Evolutionary conservation across 2,113 vertebrate species (phyloP).

Genomic region (Tachycineta bicolor): DNA sequence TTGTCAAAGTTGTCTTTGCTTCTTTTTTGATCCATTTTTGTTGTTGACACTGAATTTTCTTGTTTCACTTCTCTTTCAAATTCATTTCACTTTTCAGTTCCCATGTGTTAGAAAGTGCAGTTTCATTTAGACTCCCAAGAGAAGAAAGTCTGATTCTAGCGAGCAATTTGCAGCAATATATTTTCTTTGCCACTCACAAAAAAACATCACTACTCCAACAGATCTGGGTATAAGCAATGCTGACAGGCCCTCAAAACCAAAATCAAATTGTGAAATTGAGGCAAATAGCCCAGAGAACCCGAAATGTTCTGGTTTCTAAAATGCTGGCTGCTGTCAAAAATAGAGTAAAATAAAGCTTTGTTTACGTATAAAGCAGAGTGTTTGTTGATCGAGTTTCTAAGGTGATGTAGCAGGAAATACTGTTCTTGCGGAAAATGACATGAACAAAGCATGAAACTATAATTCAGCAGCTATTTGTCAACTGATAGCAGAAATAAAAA

Average conservation of each 20-base stretch:
- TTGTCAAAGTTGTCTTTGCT: not conserved
- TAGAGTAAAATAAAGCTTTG: conserved; percentile 52
- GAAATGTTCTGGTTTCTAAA: conserved; percentile 9
- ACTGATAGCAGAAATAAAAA: not conserved
- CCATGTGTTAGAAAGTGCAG: not conserved
- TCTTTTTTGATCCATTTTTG: not conserved
- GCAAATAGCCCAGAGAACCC: conserved; percentile 30
- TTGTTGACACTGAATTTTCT: not conserved
- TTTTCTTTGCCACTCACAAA: not conserved
- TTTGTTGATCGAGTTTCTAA: conserved; percentile 68
- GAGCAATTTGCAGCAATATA: conserved; percentile 9
- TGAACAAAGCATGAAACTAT: conserved; percentile 18
- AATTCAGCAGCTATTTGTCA: conserved; percentile 42
- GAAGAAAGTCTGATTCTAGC: conserved; percentile 7
- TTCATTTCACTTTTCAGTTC: conserved; percentile 16
- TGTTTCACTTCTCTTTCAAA: conserved; percentile 36
- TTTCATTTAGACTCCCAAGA: not conserved
- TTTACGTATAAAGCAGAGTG: conserved; percentile 8
- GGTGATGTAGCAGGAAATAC: conserved; percentile 64
- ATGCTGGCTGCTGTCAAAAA: conserved; percentile 28
- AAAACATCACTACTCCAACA: not conserved
- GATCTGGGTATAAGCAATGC: conserved; percentile 20
- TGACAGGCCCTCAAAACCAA: conserved; percentile 44
- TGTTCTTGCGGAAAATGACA: conserved; percentile 38
- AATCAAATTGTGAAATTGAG: conserved; percentile 33